These are phyloP conservation scores for Pantherophis guttatus DNA, from an alignment of 2,113 vertebrate species.

Conservation along the genomic window DNA sequence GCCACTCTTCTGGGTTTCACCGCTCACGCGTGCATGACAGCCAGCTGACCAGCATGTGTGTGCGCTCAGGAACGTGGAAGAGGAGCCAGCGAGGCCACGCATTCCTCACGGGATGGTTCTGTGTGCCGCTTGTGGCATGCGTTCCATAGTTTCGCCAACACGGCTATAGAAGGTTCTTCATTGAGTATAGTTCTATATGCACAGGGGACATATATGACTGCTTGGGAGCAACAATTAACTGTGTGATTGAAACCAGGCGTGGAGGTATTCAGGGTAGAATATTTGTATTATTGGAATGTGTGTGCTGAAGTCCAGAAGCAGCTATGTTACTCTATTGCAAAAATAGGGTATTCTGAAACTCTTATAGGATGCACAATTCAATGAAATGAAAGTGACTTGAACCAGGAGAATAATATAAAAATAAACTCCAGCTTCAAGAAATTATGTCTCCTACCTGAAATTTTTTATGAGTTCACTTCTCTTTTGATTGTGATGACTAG, in stretches of 20 bases:
- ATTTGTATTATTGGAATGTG: neutral
- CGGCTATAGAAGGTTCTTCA: neutral
- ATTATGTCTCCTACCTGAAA: neutral
- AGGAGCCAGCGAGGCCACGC: too few relatives aligned
- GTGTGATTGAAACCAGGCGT: neutral
- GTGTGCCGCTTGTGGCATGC: too few relatives aligned
- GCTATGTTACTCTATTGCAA: neutral
- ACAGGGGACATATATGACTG: neutral
- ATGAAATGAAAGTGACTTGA: neutral
- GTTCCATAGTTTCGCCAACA: too few relatives aligned
- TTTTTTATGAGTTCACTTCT: conserved; percentile 43
- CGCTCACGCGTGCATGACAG: too few relatives aligned
- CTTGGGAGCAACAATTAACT: neutral
- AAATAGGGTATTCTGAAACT: neutral
- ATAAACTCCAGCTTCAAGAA: neutral
- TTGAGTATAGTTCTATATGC: neutral
- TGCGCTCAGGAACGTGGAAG: too few relatives aligned
- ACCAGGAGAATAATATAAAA: neutral
- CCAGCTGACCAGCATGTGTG: too few relatives aligned
- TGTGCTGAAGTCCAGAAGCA: neutral
- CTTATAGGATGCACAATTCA: neutral
- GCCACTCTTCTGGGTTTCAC: too few relatives aligned
- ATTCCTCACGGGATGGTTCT: too few relatives aligned
- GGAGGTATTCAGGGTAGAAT: neutral
- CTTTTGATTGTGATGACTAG: conserved; percentile 34